Evolutionary conservation across 2,797 vertebrate species (phyloP), one percentile per base, ranked within the genome.

Genomic region (Thaleichthys pacificus): DNA sequence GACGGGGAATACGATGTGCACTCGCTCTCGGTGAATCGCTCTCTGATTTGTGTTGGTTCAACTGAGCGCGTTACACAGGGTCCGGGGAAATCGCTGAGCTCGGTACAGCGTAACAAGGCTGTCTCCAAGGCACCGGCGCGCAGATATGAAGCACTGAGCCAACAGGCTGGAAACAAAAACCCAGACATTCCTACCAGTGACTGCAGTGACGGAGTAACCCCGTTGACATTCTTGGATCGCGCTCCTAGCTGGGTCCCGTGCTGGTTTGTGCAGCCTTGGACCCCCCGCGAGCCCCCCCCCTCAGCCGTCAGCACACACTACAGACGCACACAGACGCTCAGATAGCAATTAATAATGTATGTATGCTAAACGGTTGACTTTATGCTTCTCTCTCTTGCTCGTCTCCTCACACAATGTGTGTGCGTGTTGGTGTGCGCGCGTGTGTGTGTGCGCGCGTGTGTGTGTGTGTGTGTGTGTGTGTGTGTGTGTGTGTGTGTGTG

Each of bases 31-130:
- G 38, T 77, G 86, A 77, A 83, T 78, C 87, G 92, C 83, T 88
- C 92, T 87, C 90, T 84, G 92, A 88, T 93, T 88, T 89, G 83
- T 84, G 92, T 93, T 93, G 89, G 71, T 87, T 89, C 82, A 83
- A 90, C 80, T 70, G 86, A 81, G 87, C 80, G 65, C 69, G 70
- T 86, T 89, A 47, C 92, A 80, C 88, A 89, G 84, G 86, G 77
- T 66, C 84, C 5, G 82, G 76, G 3, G 74, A 66, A 80, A 74
- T 76, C 77, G 71, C 72, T 74, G 80, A 84, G 88, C 66, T 14
- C 64, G 85, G 86, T 72, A 3, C 69, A 49, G 78, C 76, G 78
- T 71, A 81, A 86, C 83, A 84, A 84, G 22, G 79, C 82, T 75
- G 90, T 86, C 81, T 91, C 89, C 88, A 57, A 85, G 82, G 80